Evolutionary conservation across 2,113 vertebrate species (phyloP).

Genomic region (Hemichromis elongatus): DNA sequence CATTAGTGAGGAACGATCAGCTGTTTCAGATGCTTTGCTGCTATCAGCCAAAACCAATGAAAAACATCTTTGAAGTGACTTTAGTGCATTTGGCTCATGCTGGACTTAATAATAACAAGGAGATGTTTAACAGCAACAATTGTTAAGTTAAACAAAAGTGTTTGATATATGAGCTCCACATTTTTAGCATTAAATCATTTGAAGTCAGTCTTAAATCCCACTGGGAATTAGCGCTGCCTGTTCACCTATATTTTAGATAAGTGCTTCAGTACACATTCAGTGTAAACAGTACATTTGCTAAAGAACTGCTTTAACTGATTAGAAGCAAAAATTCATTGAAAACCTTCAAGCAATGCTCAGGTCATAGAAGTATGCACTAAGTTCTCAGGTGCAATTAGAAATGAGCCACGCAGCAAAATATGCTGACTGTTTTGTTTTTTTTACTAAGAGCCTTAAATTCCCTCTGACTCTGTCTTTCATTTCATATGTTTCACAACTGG

Average conservation of each 20-base stretch:
- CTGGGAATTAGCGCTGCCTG: not conserved
- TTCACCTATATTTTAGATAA: not conserved
- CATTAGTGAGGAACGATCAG: not conserved
- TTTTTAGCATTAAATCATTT: not conserved
- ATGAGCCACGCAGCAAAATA: not conserved
- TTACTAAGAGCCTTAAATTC: not conserved
- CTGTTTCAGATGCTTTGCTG: not conserved
- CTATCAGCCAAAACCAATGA: not conserved
- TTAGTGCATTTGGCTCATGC: not conserved
- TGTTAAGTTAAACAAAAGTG: not conserved
- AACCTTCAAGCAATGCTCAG: not conserved
- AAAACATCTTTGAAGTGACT: not conserved
- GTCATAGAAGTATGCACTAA: not conserved
- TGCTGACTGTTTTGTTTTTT: not conserved
- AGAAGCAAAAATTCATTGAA: not conserved
- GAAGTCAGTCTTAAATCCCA: not conserved
- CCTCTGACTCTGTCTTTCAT: not conserved
- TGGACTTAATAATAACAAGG: not conserved
- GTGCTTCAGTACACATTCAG: not conserved
- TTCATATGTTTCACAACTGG: constrained; percentile 31
- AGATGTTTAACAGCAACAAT: not conserved
- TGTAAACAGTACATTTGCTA: not conserved
- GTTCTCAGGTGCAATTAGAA: not conserved
- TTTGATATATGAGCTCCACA: not conserved
- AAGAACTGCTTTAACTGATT: not conserved